Conservation (phyloP, 2,888 invertebrate genomes). For the Nymphalis urticae region DNA sequence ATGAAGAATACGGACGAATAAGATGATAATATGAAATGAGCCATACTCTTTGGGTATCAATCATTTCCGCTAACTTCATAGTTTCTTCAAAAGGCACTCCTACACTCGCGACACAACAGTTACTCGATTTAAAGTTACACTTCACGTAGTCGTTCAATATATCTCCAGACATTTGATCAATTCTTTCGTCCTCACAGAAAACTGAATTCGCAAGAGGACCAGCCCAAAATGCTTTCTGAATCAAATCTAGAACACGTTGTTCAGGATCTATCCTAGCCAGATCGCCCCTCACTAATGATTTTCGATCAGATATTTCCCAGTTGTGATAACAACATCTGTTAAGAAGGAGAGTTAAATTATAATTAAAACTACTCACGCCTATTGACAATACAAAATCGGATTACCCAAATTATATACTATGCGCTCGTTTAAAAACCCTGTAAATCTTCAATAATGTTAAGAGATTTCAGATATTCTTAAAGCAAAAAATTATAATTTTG, state of each 20-base stretch:
- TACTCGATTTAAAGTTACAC: slow-evolving; percentile 50
- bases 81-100: slow-evolving; percentile 67
- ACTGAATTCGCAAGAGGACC: slow-evolving; percentile 63
- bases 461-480: too few species aligned
- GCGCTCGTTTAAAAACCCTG: too few species aligned
- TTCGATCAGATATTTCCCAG: slow-evolving; percentile 62
- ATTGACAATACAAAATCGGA: too few species aligned
- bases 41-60: slow-evolving; percentile 36
- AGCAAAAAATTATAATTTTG: too few species aligned
- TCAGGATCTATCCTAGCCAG: slow-evolving; percentile 52
- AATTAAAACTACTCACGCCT: background rate
- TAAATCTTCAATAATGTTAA: too few species aligned
- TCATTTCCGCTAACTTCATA: slow-evolving; percentile 56
- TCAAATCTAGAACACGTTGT: slow-evolving; percentile 59
- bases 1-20: background rate
- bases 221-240: slow-evolving; percentile 62
- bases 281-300: slow-evolving; percentile 53
- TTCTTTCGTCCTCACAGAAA: slow-evolving; percentile 56
- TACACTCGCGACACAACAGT: slow-evolving; percentile 58
- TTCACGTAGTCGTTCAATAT: slow-evolving; percentile 47
- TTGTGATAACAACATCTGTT: slow-evolving; percentile 55
- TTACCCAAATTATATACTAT: too few species aligned
- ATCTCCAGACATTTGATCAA: slow-evolving; percentile 50
- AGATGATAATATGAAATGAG: background rate
- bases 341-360: background rate